Evolutionary conservation across 2,113 vertebrate species (phyloP).

Genomic region (Oceanodroma tethys): DNA sequence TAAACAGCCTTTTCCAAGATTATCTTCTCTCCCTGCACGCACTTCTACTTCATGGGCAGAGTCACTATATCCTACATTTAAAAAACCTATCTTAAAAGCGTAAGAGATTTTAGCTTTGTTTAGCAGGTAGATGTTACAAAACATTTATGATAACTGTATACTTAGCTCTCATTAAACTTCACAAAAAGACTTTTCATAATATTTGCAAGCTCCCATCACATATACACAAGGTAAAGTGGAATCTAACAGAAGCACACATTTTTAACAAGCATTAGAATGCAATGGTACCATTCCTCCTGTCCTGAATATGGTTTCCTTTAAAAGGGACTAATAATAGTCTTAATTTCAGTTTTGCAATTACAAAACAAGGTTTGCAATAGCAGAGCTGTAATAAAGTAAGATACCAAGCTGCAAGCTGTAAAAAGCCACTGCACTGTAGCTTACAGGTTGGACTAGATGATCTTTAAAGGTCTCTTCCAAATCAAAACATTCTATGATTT

Average conservation of each 20-base stretch:
- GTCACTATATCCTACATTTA: not conserved
- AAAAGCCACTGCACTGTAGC: not conserved
- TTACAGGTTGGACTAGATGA: not conserved
- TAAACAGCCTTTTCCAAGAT: not conserved
- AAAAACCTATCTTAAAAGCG: not conserved
- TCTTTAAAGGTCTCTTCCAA: not conserved
- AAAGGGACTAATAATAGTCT: not conserved
- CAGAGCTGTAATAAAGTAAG: not conserved
- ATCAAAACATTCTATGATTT: not conserved
- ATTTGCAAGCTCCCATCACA: not conserved
- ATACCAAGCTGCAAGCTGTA: not conserved
- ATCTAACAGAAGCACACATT: not conserved
- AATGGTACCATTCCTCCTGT: not conserved
- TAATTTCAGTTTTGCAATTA: not conserved
- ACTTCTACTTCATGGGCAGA: not conserved
- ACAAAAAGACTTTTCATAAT: not conserved
- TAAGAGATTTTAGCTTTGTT: not conserved
- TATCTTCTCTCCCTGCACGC: not conserved
- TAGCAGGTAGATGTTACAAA: not conserved
- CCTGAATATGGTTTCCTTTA: not conserved
- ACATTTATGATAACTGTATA: not conserved
- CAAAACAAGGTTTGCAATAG: not conserved
- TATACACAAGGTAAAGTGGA: not conserved
- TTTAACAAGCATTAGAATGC: not conserved
- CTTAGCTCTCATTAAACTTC: not conserved